Conservation (phyloP, 1,140 invertebrate genomes). For the Zaprionus ghesquierei region DNA sequence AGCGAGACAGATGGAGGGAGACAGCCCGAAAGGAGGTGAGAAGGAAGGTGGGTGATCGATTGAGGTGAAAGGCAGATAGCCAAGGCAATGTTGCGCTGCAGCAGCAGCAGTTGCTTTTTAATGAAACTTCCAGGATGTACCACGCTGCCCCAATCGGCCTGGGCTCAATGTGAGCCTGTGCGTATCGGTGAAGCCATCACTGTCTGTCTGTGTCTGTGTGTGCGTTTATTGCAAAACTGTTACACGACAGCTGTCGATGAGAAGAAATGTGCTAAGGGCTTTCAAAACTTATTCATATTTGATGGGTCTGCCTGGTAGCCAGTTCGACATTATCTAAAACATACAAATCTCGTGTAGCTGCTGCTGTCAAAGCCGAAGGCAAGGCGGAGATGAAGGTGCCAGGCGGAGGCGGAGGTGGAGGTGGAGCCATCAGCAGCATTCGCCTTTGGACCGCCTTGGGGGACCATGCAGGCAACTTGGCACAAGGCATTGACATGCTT, state of each 20-base stretch:
- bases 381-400: neutral
- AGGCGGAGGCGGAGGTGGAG: too few relatives aligned
- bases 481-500: conserved; percentile 42
- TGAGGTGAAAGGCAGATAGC: conserved; percentile 15
- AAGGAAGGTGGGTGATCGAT: neutral
- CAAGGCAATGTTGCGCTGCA: conserved; percentile 16
- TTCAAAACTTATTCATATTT: conserved; percentile 68
- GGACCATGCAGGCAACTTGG: neutral
- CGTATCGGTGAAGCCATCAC: too few relatives aligned
- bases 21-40: neutral
- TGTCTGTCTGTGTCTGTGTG: neutral
- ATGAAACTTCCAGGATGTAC: conserved; percentile 46
- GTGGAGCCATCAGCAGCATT: neutral
- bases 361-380: conserved; percentile 25
- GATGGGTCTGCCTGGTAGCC: conserved; percentile 22
- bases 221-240: conserved; percentile 27
- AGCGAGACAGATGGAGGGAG: neutral
- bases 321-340: conserved; percentile 64
- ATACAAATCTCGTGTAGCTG: conserved; percentile 52
- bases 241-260: conserved; percentile 38
- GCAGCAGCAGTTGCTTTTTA: conserved; percentile 38
- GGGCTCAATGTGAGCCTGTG: neutral
- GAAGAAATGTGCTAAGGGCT: conserved; percentile 12
- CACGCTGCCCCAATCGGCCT: conserved; percentile 11
- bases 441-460: neutral